Conservation (phyloP, 2,113 vertebrate genomes). For the Tringa solitaria region DNA sequence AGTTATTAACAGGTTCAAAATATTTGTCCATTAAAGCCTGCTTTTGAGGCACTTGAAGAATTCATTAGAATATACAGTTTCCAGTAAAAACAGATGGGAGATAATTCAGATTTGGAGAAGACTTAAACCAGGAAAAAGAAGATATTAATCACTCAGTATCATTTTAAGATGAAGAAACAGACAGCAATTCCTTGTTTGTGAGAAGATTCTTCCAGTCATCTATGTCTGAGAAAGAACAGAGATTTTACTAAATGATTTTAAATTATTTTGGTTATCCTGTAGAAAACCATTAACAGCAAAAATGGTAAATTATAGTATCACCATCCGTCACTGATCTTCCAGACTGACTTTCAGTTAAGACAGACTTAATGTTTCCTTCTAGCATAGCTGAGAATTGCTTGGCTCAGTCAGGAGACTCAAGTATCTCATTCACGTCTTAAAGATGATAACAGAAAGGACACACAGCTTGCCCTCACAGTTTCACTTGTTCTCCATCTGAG, state of each 20-base stretch:
- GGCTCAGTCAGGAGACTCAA: background rate
- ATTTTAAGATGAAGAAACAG: constrained; percentile 4
- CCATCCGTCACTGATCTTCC: background rate
- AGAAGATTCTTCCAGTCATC: background rate
- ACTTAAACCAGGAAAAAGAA: constrained; percentile 1
- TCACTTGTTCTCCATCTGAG: background rate
- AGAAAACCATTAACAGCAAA: background rate
- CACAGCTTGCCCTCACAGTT: background rate
- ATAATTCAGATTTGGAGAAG: background rate
- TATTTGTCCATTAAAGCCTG: constrained; percentile 7
- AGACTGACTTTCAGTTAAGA: background rate
- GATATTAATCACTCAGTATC: background rate
- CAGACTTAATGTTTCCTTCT: background rate
- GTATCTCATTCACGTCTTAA: background rate
- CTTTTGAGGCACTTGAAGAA: background rate
- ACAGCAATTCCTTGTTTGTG: background rate
- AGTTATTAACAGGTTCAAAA: background rate
- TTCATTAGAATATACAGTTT: background rate
- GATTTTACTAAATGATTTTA: constrained; percentile 3
- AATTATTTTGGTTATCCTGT: background rate
- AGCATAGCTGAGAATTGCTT: background rate
- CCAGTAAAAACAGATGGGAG: constrained; percentile 2
- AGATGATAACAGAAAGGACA: background rate
- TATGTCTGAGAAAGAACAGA: background rate
- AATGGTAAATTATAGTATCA: background rate